These are phyloP conservation scores for Porites lobata DNA, from an alignment of 92 coral and sea anemone species.

Conservation along the genomic window DNA sequence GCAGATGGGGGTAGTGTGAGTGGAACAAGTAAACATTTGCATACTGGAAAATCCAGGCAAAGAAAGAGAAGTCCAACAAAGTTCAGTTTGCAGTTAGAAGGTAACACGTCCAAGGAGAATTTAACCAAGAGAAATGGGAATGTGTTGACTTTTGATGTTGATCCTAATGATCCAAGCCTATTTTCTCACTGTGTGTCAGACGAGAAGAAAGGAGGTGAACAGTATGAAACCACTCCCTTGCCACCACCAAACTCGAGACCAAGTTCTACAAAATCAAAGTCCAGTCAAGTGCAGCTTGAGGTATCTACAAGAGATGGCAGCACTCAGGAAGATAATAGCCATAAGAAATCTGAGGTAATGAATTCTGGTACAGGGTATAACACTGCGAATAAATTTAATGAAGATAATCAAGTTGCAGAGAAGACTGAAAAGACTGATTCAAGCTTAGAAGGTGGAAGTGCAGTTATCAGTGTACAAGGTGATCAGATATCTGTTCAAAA, in stretches of 20 bases:
- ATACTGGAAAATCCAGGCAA: constrained; percentile 45
- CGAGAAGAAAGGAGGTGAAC: constrained; percentile 26
- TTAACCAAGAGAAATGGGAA: constrained; percentile 22
- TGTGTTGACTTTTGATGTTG: constrained; percentile 81
- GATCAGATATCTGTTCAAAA: background rate
- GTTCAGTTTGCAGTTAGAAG: background rate
- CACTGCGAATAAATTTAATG: no score
- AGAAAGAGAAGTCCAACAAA: constrained; percentile 31
- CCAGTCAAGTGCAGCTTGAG: constrained; percentile 6
- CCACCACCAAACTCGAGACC: constrained; percentile 95
- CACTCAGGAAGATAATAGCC: no score
- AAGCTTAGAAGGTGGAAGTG: background rate
- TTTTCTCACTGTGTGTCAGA: constrained; percentile 71
- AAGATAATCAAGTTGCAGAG: background rate
- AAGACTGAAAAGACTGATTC: background rate
- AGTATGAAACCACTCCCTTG: constrained; percentile 54
- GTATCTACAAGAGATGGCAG: background rate
- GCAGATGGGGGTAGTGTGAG: constrained; percentile 16
- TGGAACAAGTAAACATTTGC: constrained; percentile 55
- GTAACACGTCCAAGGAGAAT: constrained; percentile 2
- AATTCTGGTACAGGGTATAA: background rate
- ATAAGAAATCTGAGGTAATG: background rate
- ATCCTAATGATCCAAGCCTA: constrained; percentile 80
- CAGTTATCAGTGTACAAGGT: background rate
- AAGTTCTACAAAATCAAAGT: constrained; percentile 39